Base-by-base conservation (phyloP, 2,888 invertebrate species). In the Pollenia griseotomentosa region DNA sequence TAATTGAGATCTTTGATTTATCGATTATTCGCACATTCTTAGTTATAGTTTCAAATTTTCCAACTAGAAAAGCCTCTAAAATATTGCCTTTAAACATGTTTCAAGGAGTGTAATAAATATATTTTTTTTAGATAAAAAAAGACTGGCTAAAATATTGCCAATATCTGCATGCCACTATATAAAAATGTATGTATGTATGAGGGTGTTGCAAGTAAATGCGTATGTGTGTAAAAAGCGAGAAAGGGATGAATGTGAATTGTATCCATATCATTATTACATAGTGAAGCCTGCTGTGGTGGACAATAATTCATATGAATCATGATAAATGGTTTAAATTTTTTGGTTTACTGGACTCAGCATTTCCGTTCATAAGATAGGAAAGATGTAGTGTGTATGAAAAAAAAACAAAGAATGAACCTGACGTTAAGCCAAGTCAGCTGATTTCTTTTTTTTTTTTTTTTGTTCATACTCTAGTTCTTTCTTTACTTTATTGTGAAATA, bases 281-380 rank as follows among this genome's bases (percentile, higher is more conserved):
- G 42, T 71, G 79, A 83, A 83, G 79, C 86, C 79, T 86, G 79
- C 79, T 86, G 86, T 75, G 74, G 74, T 79, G 74, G 79, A 75
- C 86, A 83, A 83, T 79, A 86, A 86, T 79, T 86, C 86, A 83
- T 86, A 79, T 65, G 83, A 86, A 86, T 86, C 83, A 83, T 86
- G 86, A 86, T 86, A 86, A 86, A 86, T 83, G 86, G 75, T 59
- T 75, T 65, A 42, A 79, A 75, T 86, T 83, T 81, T 86, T 86
- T 83, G 86, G 74, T 86, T 86, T 86, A 70, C 83, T 74, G 83
- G 86, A 79, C 86, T 86, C 86, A 86, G 86, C 83, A 83, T 83
- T 83, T 86, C 70, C 70, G 65, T 83, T 83, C 10, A 63, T 63
- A 70, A 65, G 74, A 83, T 74, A 74, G 44, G 74, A 73, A 7